phyloP scores from a whole-genome alignment of 2,113 vertebrate species.

The Litocranius walleri region DNA sequence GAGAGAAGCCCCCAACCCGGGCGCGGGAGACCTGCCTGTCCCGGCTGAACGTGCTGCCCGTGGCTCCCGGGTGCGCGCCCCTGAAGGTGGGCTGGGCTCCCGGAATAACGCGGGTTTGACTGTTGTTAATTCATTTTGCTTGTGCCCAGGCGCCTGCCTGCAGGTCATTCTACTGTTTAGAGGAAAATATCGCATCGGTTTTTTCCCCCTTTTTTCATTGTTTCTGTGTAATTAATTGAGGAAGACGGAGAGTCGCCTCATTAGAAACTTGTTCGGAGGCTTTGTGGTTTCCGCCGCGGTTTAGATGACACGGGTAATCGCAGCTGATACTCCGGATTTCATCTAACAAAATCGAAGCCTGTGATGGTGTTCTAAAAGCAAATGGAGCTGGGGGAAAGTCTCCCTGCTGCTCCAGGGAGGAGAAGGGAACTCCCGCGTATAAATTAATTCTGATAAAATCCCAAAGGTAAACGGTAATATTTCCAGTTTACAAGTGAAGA shows the following conservation, averaged over 20 bases:
- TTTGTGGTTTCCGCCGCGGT: background rate
- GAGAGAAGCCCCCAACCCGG: background rate
- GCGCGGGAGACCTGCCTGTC: background rate
- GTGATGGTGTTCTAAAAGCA: background rate
- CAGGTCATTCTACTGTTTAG: background rate
- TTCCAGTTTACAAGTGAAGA: background rate
- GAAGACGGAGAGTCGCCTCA: background rate
- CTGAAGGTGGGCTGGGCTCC: background rate
- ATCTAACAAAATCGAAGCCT: background rate
- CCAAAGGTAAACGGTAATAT: background rate
- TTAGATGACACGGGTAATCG: background rate
- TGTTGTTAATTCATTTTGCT: background rate
- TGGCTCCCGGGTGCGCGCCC: background rate
- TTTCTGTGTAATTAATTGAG: background rate
- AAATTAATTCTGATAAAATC: background rate
- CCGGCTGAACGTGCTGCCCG: accelerated
- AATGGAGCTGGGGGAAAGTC: background rate
- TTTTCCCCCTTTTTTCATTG: too few relatives aligned
- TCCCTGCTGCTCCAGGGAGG: background rate
- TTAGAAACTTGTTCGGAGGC: background rate
- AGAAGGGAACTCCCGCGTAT: background rate
- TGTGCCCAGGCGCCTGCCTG: background rate
- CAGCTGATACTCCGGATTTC: background rate
- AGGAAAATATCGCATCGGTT: accelerated
- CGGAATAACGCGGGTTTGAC: background rate